Evolutionary conservation across 2,113 vertebrate species (phyloP).

Genomic region (Nothocercus julius): DNA sequence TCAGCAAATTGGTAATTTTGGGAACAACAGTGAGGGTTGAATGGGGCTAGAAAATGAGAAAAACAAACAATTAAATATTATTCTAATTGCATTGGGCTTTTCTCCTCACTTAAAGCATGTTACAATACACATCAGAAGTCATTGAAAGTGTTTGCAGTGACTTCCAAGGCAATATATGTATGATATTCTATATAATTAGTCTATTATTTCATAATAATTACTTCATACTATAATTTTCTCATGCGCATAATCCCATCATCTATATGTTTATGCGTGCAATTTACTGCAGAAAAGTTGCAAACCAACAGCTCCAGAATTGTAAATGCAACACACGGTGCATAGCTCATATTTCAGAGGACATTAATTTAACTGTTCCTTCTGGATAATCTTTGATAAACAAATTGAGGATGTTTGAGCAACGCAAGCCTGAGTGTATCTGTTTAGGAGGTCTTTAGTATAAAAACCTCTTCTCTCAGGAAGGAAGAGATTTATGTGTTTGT

Average conservation of each 20-base stretch:
- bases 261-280: background rate
- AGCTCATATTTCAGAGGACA: background rate
- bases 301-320: background rate
- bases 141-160: background rate
- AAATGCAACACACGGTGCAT: background rate
- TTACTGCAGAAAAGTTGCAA: background rate
- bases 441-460: slow-evolving; percentile 20
- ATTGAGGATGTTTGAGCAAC: slow-evolving; percentile 4
- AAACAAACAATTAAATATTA: background rate
- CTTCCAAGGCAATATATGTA: background rate
- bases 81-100: background rate
- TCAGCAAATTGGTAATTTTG: background rate
- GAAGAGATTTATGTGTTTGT: background rate
- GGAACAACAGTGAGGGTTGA: background rate
- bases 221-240: background rate
- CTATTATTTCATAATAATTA: background rate
- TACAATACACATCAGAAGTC: background rate
- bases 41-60: background rate
- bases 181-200: background rate
- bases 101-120: background rate
- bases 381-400: slow-evolving; percentile 49
- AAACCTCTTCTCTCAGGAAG: background rate
- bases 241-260: background rate
- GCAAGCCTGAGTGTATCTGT: background rate
- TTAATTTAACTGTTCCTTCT: slow-evolving; percentile 28